phyloP scores from a whole-genome alignment of 2,113 vertebrate species.

The Corythornis cristatus region DNA sequence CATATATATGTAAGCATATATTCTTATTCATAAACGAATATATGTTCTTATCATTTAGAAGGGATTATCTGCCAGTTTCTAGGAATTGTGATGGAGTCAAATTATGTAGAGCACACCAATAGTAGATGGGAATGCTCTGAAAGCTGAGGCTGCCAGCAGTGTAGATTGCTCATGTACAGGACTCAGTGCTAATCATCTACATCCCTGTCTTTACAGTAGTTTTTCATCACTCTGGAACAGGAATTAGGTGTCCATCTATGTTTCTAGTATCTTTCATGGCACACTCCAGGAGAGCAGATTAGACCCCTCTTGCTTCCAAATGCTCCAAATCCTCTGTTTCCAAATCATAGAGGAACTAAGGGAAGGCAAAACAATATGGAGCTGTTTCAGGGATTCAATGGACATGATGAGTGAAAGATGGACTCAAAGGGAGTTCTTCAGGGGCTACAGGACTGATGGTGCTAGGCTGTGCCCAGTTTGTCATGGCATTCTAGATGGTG shows the following conservation, averaged over 20 bases:
- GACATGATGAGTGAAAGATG: background rate
- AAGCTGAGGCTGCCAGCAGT: background rate
- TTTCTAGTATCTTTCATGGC: background rate
- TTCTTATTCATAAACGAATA: too few species aligned
- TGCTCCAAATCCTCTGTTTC: background rate
- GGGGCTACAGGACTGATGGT: accelerated
- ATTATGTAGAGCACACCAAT: background rate
- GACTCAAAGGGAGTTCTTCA: background rate
- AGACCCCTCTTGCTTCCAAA: background rate
- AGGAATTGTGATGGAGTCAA: background rate
- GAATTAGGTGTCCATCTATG: background rate
- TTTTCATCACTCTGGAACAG: background rate
- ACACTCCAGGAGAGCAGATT: background rate
- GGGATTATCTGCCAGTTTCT: background rate
- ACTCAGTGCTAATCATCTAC: background rate
- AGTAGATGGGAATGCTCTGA: background rate
- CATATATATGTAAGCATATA: too few species aligned
- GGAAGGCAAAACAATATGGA: background rate
- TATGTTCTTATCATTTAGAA: background rate
- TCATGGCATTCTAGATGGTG: background rate
- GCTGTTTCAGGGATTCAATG: background rate
- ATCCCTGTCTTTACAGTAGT: background rate
- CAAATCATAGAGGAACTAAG: background rate
- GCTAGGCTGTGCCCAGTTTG: background rate
- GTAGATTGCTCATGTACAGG: background rate